Percentiles rank a stretch among this genome's conserved stretches.
phyloP scores from a whole-genome alignment of 2,797 vertebrate species.

The Halcyon smyrnensis region DNA sequence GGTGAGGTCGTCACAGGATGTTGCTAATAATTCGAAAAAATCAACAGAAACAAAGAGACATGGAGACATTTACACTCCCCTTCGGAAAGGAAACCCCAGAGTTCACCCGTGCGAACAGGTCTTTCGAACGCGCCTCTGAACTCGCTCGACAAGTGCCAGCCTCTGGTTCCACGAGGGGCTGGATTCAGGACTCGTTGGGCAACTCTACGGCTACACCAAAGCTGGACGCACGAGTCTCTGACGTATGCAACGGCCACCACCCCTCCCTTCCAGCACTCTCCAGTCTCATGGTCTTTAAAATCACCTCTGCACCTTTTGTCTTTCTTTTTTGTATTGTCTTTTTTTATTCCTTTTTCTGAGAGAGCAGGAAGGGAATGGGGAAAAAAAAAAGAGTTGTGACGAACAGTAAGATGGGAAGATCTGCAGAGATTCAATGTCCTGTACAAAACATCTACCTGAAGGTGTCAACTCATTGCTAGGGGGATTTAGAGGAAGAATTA shows the following conservation, averaged over 20 bases:
- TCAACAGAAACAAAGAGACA: conserved; percentile 36
- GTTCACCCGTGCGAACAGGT: neutral
- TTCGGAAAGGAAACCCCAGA: conserved; percentile 24
- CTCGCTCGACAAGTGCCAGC: neutral
- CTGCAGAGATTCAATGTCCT: neutral
- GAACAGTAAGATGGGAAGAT: neutral
- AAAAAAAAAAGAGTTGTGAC: neutral
- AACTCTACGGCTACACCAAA: accelerated
- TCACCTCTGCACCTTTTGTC: neutral
- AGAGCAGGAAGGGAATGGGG: neutral
- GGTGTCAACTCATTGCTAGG: accelerated
- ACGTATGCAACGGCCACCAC: neutral
- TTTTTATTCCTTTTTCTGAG: neutral
- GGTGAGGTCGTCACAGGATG: conserved; percentile 66
- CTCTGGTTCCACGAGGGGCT: neutral
- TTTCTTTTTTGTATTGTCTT: no score
- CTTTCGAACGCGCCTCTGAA: neutral
- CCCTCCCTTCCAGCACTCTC: neutral
- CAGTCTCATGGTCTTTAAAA: accelerated
- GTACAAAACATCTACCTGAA: neutral
- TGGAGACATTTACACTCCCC: conserved; percentile 53
- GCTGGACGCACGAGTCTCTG: neutral
- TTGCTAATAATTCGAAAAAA: conserved; percentile 47
- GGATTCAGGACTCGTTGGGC: neutral
- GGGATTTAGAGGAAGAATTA: neutral